Conservation (phyloP, 1,140 invertebrate species). For the Centruroides vittatus region DNA sequence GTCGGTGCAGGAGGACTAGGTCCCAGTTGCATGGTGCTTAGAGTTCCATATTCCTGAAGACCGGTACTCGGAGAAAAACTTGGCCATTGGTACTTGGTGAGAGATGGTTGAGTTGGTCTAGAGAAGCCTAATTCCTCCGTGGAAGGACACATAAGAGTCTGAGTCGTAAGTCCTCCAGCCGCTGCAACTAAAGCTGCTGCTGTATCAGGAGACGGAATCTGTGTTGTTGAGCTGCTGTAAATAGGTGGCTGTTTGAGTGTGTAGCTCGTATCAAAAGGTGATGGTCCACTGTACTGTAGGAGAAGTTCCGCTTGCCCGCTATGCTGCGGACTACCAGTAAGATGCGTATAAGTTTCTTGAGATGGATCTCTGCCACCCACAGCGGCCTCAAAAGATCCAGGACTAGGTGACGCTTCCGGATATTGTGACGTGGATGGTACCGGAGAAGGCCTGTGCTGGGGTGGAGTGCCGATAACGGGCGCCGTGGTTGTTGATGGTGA, state of each 20-base stretch:
- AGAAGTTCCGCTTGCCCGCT: constrained; percentile 8
- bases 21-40: constrained; percentile 19
- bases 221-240: constrained; percentile 23
- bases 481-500: too few relatives aligned
- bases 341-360: not conserved
- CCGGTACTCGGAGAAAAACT: constrained; percentile 16
- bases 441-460: not conserved
- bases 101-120: constrained; percentile 27
- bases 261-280: constrained; percentile 16
- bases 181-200: constrained; percentile 17
- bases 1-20: constrained; percentile 7
- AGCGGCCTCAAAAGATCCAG: not conserved
- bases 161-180: constrained; percentile 7
- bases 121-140: constrained; percentile 27
- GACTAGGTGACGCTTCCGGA: not conserved
- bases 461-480: not conserved
- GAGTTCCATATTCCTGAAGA: not conserved
- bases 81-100: constrained; percentile 44
- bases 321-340: not conserved
- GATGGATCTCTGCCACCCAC: not conserved
- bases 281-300: constrained; percentile 4
- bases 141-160: constrained; percentile 16
- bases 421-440: constrained; percentile 3
- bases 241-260: constrained; percentile 29
- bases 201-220: constrained; percentile 21